Percentiles rank a stretch among this genome's conserved stretches.
Conservation (phyloP, 2,888 invertebrate species). For the Pharmacophagus antenor region DNA sequence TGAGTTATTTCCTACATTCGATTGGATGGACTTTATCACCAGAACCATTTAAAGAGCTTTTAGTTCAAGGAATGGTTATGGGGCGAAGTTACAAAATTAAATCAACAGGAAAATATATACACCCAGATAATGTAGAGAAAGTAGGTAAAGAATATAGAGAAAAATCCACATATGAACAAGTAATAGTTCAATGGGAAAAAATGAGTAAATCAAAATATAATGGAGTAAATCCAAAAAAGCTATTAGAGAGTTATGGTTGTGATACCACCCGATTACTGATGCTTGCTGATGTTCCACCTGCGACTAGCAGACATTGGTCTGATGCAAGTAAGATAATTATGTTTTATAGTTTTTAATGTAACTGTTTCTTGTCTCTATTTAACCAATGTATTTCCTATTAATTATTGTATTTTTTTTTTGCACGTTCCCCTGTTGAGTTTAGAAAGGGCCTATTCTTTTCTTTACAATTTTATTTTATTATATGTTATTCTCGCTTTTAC, state of each 20-base stretch:
- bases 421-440: too few species aligned
- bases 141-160: slow-evolving; percentile 82
- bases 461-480: too few species aligned
- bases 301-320: slow-evolving; percentile 94
- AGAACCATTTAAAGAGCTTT: slow-evolving; percentile 95
- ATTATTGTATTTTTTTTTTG: too few species aligned
- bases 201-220: slow-evolving; percentile 99
- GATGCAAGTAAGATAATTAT: slow-evolving; percentile 84
- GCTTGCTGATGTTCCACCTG: slow-evolving; percentile 94
- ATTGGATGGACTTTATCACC: slow-evolving; percentile 85
- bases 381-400: too few species aligned
- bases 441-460: too few species aligned
- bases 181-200: slow-evolving; percentile 94
- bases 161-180: slow-evolving; percentile 83
- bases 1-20: slow-evolving; percentile 94
- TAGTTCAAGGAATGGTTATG: slow-evolving; percentile 98
- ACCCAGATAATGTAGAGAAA: slow-evolving; percentile 82
- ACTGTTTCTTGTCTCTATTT: too few species aligned
- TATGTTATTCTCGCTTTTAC: too few species aligned
- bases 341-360: background rate
- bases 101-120: slow-evolving; percentile 89
- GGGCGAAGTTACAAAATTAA: slow-evolving; percentile 89
- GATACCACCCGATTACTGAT: slow-evolving; percentile 95
- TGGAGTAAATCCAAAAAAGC: slow-evolving; percentile 94
- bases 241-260: slow-evolving; percentile 90